These are phyloP conservation scores for Gibbula magus DNA, from an alignment of 2,888 invertebrate genomes.

Conservation along the genomic window DNA sequence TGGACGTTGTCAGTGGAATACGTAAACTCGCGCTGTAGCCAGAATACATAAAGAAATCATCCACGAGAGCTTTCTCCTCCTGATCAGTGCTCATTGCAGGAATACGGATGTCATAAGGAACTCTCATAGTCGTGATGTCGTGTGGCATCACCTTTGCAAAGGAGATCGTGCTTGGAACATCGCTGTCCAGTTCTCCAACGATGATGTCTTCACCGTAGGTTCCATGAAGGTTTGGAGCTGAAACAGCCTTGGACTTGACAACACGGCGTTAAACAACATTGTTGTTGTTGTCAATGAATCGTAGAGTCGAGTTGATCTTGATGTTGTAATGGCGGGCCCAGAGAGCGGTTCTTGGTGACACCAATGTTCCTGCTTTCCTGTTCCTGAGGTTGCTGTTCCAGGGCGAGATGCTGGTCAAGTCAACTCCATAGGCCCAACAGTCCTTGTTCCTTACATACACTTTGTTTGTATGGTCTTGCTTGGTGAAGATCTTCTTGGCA, in stretches of 20 bases:
- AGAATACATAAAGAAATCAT: constrained; percentile 42
- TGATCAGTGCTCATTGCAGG: constrained; percentile 57
- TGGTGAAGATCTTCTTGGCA: constrained; percentile 50
- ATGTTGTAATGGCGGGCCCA: constrained; percentile 61
- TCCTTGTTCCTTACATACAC: constrained; percentile 46
- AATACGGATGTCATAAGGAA: constrained; percentile 32
- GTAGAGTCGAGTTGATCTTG: constrained; percentile 45
- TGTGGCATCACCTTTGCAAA: constrained; percentile 54
- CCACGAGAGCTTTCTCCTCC: constrained; percentile 59
- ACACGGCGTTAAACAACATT: constrained; percentile 54
- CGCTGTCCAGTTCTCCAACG: constrained; percentile 54
- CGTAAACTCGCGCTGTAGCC: constrained; percentile 43
- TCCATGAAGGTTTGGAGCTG: constrained; percentile 21
- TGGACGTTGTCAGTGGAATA: constrained; percentile 10
- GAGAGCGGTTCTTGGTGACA: constrained; percentile 55
- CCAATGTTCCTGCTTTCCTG: constrained; percentile 52
- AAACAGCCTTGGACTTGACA: constrained; percentile 33
- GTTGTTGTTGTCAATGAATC: constrained; percentile 54
- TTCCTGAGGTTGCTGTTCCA: constrained; percentile 55
- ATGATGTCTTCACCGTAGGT: constrained; percentile 55
- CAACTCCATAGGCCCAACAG: constrained; percentile 59
- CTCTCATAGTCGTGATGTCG: constrained; percentile 39
- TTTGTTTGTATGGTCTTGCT: constrained; percentile 51
- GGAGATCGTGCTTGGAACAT: constrained; percentile 52
- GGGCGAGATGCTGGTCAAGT: constrained; percentile 58